Conservation (phyloP, 2,797 vertebrate species). For the Cryptoprocta ferox region DNA sequence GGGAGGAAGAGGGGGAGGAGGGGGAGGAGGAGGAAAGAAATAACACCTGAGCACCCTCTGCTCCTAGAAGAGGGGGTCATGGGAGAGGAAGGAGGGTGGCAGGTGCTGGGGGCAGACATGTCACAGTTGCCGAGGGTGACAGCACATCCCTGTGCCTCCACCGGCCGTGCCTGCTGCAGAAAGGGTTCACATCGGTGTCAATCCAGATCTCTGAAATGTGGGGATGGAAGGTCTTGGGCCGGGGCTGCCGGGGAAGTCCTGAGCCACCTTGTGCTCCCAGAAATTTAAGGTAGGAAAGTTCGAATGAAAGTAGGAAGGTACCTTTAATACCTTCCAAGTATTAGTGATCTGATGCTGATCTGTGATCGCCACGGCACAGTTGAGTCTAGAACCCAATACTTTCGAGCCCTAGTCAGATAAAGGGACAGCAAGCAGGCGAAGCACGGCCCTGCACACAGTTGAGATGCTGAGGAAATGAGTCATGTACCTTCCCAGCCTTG, state of each 20-base stretch:
- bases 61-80: background rate
- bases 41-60: rapidly evolving
- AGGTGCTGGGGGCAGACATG: rapidly evolving
- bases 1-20: too few species aligned
- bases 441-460: background rate
- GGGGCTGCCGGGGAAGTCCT: rapidly evolving
- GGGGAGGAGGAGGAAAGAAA: background rate
- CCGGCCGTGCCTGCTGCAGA: background rate
- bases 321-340: background rate
- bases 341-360: rapidly evolving
- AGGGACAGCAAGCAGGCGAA: background rate
- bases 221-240: background rate
- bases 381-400: background rate
- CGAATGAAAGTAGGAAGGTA: background rate
- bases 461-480: background rate
- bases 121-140: rapidly evolving
- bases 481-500: background rate
- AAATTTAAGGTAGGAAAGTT: background rate
- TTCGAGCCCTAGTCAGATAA: background rate
- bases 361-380: background rate
- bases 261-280: background rate
- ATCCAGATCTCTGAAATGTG: background rate
- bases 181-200: rapidly evolving
- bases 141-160: rapidly evolving
- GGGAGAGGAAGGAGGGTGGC: too few species aligned